Conservation (phyloP, 1,140 invertebrate genomes). For the Drosophila subpulchrella region DNA sequence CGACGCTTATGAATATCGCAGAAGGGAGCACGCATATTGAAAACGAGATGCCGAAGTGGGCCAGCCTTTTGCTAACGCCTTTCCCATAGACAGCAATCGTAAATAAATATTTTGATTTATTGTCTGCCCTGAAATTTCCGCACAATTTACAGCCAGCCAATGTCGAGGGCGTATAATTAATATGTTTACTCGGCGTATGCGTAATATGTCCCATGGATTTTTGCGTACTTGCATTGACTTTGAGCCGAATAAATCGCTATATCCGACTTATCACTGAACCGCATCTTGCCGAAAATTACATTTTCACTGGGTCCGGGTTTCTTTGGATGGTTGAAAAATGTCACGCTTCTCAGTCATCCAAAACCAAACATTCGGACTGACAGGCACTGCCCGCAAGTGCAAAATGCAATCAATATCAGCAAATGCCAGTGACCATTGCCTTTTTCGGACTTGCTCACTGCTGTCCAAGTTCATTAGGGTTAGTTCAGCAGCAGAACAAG, state of each 20-base stretch:
- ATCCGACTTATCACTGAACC: constrained; percentile 1
- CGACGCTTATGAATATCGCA: constrained; percentile 52
- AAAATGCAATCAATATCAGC: constrained; percentile 67
- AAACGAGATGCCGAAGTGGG: constrained; percentile 9
- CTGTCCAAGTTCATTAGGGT: constrained; percentile 50
- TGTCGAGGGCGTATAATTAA: constrained; percentile 53
- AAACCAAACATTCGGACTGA: constrained; percentile 28
- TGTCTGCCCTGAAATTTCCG: constrained; percentile 46
- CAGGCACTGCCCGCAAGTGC: constrained; percentile 37
- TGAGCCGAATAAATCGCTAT: neutral
- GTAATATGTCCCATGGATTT: constrained; percentile 30
- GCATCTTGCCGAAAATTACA: constrained; percentile 6
- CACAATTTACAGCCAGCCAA: constrained; percentile 47
- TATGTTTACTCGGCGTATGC: constrained; percentile 56
- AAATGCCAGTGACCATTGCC: constrained; percentile 33
- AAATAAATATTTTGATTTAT: constrained; percentile 66
- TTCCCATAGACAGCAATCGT: constrained; percentile 57
- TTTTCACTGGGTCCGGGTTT: neutral
- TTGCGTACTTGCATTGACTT: neutral
- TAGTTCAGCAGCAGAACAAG: constrained; percentile 14
- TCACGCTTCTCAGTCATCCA: constrained; percentile 35
- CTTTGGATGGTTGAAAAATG: constrained; percentile 17
- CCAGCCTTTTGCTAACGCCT: constrained; percentile 39
- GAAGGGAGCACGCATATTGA: constrained; percentile 27
- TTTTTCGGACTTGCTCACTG: constrained; percentile 18